These are phyloP conservation scores for Sebastes umbrosus DNA, from an alignment of 2,797 vertebrate species.

Conservation along the genomic window DNA sequence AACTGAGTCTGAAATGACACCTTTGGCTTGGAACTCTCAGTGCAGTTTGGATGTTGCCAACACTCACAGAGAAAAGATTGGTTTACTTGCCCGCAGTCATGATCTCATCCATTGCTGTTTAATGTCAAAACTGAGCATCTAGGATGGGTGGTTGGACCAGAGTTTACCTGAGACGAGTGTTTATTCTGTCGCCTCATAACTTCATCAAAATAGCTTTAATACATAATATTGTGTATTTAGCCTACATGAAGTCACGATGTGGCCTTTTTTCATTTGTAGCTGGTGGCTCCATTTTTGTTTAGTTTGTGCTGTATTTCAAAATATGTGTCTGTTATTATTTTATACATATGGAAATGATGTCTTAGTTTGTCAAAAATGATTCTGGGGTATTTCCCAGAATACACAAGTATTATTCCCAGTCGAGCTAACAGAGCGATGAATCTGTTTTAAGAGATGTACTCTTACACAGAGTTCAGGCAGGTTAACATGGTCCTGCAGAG, in stretches of 20 bases:
- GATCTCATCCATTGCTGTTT: background rate
- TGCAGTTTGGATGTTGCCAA: background rate
- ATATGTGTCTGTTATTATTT: background rate
- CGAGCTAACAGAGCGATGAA: background rate
- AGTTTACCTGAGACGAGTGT: background rate
- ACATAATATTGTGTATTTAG: background rate
- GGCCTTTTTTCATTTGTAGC: background rate
- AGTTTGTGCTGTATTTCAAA: background rate
- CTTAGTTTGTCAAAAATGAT: background rate
- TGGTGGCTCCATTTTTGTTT: background rate
- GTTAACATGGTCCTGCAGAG: background rate
- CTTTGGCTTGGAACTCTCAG: background rate
- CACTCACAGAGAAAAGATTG: background rate
- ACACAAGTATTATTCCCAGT: background rate
- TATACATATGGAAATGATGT: background rate
- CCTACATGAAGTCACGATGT: background rate
- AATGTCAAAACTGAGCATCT: background rate
- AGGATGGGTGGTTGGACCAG: background rate
- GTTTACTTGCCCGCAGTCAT: background rate
- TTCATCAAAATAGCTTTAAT: background rate
- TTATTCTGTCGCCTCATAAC: background rate
- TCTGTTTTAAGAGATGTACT: background rate
- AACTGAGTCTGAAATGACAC: conserved; percentile 21
- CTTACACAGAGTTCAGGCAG: background rate
- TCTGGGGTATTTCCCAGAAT: background rate